These are phyloP conservation scores for Erythrocebus patas DNA, from an alignment of 2,113 vertebrate genomes.

Conservation along the genomic window DNA sequence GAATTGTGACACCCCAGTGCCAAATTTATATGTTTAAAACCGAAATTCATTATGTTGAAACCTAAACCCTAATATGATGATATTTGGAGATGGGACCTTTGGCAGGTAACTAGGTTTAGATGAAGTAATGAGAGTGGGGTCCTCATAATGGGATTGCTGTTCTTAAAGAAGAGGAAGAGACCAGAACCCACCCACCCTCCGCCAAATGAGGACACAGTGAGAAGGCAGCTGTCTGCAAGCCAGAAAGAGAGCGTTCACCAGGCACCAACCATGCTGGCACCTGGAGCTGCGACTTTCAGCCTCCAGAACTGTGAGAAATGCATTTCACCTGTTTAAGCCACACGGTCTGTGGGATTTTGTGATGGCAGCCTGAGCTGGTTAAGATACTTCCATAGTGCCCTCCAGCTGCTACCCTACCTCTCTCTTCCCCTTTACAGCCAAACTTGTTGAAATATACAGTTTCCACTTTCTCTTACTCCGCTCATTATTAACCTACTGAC, in stretches of 20 bases:
- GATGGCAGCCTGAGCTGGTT: background rate
- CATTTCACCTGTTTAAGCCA: background rate
- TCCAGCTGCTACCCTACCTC: background rate
- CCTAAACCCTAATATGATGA: background rate
- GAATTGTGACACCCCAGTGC: background rate
- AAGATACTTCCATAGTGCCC: background rate
- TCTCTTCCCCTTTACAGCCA: background rate
- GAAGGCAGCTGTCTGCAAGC: background rate
- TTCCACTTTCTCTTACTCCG: background rate
- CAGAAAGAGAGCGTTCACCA: background rate
- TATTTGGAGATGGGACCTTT: background rate
- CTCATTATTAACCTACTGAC: background rate
- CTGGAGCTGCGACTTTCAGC: background rate
- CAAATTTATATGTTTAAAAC: background rate
- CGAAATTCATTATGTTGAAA: background rate
- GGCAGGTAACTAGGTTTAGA: background rate
- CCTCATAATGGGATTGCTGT: background rate
- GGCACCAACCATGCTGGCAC: background rate
- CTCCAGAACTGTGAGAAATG: background rate
- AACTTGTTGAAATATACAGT: background rate
- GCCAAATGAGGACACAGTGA: background rate
- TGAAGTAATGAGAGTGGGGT: background rate
- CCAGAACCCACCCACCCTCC: background rate
- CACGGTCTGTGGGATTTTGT: background rate
- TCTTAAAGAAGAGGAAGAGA: background rate